These are phyloP conservation scores for Hofmannophila pseudospretella DNA, from an alignment of 2,888 invertebrate genomes.

Conservation along the genomic window DNA sequence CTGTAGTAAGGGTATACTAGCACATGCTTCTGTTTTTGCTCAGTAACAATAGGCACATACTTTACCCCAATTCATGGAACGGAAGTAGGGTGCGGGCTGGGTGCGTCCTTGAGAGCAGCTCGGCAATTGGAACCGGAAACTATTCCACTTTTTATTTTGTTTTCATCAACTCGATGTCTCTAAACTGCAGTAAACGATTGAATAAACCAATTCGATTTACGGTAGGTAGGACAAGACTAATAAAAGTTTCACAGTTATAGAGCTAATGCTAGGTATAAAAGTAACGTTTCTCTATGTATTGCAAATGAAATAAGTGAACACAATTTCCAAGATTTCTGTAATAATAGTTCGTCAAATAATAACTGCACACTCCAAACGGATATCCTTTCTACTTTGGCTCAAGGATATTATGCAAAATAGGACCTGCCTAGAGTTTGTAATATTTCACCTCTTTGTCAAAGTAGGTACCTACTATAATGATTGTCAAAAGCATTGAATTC, in stretches of 20 bases:
- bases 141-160: conserved; percentile 34
- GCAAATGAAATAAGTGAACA: no score
- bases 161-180: conserved; percentile 4
- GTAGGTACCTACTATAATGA: conserved; percentile 13
- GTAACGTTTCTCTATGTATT: no score
- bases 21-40: conserved; percentile 54
- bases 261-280: no score
- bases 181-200: no score
- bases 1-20: conserved; percentile 13
- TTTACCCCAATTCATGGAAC: conserved; percentile 58
- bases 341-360: conserved; percentile 1
- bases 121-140: conserved; percentile 54
- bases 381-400: conserved; percentile 71
- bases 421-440: conserved; percentile 42
- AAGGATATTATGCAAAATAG: conserved; percentile 62
- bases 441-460: conserved; percentile 53
- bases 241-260: no score
- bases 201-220: no score
- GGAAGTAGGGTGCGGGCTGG: conserved; percentile 69
- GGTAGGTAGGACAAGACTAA: no score
- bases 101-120: conserved; percentile 57
- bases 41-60: conserved; percentile 35
- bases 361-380: conserved; percentile 70
- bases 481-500: conserved; percentile 9
- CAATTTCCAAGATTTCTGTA: no score